Evolutionary conservation across 2,888 invertebrate species (phyloP), one percentile per base, ranked within the genome.

Genomic region (Eristalis intricaria): DNA sequence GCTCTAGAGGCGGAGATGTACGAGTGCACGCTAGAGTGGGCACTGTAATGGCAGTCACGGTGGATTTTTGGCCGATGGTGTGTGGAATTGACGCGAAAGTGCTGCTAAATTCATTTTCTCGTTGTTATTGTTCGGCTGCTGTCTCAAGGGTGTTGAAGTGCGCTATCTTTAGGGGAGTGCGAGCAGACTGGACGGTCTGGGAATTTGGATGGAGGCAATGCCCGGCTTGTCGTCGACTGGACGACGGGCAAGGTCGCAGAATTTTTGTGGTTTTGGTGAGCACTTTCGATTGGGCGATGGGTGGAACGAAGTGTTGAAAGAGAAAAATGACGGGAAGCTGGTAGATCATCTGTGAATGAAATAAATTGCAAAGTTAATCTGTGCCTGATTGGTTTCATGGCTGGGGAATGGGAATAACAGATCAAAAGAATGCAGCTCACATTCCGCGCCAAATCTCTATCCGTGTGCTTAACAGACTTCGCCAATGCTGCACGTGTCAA

Each of bases 1-100:
- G 50, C 19, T 50, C 29, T 32, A 63, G 64, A 66, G 73, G 66
- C 65, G 32, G 58, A 56, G 22, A 79, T 74, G 83, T 78, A 83
- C 7, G 50, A 50, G 19, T 50, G 19, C 79, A 75, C 86, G 86
- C 70, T 63, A 83, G 22, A 83, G 83, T 78, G 83, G 69, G 35
- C 60, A 78, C 26, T 56, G 5, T 71, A 84, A 75, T 80, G 75
- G 65, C 32, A 66, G 76, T 58, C 43, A 68, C 63, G 81, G 71
- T 63, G 38, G 40, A 43, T 65, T 65, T 61, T 74, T 5, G 58
- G 60, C 50, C 76, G 23, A 40, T 78, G 32, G 56, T 64, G 50
- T 13, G 56, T 64, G 50, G 40, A 40, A 26, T 15, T 32, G 29
- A 11, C 32, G 32, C 19, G 38, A 63, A 73, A 63, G 26, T 32